Evolutionary conservation across 2,888 invertebrate genomes (phyloP), one percentile per base, ranked within the genome.

Genomic region (Ernsta delagoae): DNA sequence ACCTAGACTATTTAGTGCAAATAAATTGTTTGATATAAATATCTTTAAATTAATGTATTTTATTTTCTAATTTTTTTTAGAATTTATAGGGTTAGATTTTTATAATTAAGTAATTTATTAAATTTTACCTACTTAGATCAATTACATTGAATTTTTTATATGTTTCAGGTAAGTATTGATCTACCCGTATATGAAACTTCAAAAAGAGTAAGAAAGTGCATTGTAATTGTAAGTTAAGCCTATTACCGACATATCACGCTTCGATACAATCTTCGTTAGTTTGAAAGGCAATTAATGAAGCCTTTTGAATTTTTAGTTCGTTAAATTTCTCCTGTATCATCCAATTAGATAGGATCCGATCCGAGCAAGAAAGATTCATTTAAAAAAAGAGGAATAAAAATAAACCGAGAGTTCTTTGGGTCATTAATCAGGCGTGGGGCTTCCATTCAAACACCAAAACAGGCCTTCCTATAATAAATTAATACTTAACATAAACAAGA

Each of bases 371-470:
- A 75, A 78, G 75, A 78, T 77, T 74, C 78, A 71, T 78, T 78
- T 79, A 63, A 39, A 56, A n/a, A 77, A 74, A 74, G 75, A 75
- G 66, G 70, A 77, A 79, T 79, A 80, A 81, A 84, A 83, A 79
- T 78, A 82, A 78, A 79, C 79, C 75, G 67, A 68, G 79, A 79
- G 79, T 83, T 82, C 79, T 77, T 75, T 60, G 72, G 72, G 77
- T 81, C 87, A 89, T 90, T 87, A 88, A 90, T 89, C 88, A 89
- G 77, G 75, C 75, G 75, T 76, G 75, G 79, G 81, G 77, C 80
- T 78, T 79, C 78, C 75, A 80, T 83, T 80, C 75, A 77, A 77
- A 81, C 75, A 75, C 74, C 74, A 77, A 75, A 80, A 76, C 78
- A 81, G 81, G 81, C 80, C 82, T 85, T 83, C 85, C 82, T 79